Base-by-base conservation (phyloP, 1,140 invertebrate genomes). In the Drosophila elegans region DNA sequence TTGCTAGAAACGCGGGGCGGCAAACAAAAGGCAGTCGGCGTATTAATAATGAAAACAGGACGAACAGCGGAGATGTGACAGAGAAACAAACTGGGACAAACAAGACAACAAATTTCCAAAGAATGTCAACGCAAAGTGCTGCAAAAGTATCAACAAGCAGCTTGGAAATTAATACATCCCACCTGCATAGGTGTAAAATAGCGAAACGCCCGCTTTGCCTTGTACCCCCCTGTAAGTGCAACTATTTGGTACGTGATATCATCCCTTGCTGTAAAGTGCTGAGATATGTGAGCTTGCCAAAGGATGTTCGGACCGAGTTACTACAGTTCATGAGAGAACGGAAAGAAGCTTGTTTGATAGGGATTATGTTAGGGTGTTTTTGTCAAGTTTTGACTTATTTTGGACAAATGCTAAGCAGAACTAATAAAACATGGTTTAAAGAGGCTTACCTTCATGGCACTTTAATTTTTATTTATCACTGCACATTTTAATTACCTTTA, bases 1-100 rank as follows among this genome's bases (percentile, higher is more conserved):
- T 60, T 42, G 48, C 48, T 44, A 62, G 64, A 66, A 38, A 62
- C 11, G 41, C 27, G 54, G 45, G 53, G 44, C 42, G 42, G 60
- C 36, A 79, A 71, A 62, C 63, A 88, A 86, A 88, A 78, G 49
- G 61, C 63, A 61, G 56, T 59, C 61, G 53, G 44, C 53, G 38
- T 78, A 78, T 86, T 86, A 88, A 86, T 86, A 86, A 86, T 82
- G 66, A 83, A 88, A 88, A 60, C 61, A 63, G 60, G 51, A 78
- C 53, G 61, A 73, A 32, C n/a, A 59, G 42, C 38, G n/a, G 1
- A 54, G 34, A 12, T 21, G 21, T 71, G 4, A 13, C 42, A 38
- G 32, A 55, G 51, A 48, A 32, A 66, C 54, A 76, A 64, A 73
- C 57, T 61, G 9, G 49, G 46, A 45, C 51, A 71, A 48, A 62